Evolutionary conservation across 2,113 vertebrate genomes (phyloP), one percentile per base, ranked within the genome.

Genomic region (Corydoras maculifer): DNA sequence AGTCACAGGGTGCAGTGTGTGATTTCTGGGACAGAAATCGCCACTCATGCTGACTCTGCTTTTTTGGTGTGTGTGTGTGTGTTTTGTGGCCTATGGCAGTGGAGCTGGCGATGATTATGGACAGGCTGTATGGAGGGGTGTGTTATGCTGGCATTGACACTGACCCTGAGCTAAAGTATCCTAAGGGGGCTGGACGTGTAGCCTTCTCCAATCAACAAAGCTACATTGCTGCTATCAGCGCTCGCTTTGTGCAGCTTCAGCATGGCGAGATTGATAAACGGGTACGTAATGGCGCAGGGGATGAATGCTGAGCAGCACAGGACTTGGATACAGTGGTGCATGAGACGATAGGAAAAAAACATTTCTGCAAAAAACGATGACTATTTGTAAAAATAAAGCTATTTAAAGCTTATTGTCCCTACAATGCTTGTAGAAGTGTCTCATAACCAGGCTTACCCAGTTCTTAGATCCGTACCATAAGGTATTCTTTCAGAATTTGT

Each of bases 221-320:
- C 87, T 99, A 99, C 91, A 99, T 99, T 86, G 97, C 97, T 89
- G 97, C 97, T 88, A 99, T 99, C 86, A 98, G 96, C 73, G 97
- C 97, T 84, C 93, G 97, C 90, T 99, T 99, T 86, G 97, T 99
- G 86, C 96, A 99, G 86, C 93, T 99, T 90, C 97, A 99, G 89
- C 97, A 99, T 25, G 97, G 96, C 83, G 97, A 99, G 88, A 99
- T 99, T 88, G 97, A 99, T 92, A 99, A 99, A 94, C 94, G 97
- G 95, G 97, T 99, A 84, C 92, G 94, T 82, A 12, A 61, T 49
- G 72, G 58, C 30, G n/a, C 15, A 43, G 30, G 12, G 18, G 7
- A 58, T 11, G 49, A 51, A 43, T 43, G 5, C n/a, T 30, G 57
- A 2, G n/a, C 15, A 18, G 53, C 43, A 30, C 13, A 50, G 8